These are phyloP conservation scores for Oryctes rhinoceros DNA, from an alignment of 1,140 invertebrate genomes.

Conservation along the genomic window DNA sequence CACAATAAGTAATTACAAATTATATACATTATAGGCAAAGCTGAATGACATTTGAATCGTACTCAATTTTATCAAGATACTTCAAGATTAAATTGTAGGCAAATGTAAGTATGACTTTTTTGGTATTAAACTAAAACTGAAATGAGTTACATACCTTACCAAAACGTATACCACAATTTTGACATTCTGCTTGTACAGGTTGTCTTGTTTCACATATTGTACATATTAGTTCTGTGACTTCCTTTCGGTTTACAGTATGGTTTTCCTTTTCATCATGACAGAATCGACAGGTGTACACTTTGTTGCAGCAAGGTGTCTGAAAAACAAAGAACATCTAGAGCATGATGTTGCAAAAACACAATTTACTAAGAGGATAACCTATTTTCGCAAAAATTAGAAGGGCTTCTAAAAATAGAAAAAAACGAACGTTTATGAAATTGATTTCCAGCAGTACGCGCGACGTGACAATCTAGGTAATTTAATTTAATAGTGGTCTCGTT, in stretches of 20 bases:
- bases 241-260: slow-evolving; percentile 82
- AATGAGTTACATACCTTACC: slow-evolving; percentile 69
- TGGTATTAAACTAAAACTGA: too few species aligned
- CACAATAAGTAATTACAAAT: too few species aligned
- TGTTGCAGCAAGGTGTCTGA: slow-evolving; percentile 87
- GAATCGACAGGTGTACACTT: slow-evolving; percentile 86
- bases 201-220: slow-evolving; percentile 82
- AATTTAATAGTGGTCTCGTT: slow-evolving; percentile 20
- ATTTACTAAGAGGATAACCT: slow-evolving; percentile 1
- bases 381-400: slow-evolving; percentile 15
- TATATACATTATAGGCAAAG: too few species aligned
- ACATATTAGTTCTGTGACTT: slow-evolving; percentile 83
- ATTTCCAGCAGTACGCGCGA: not conserved
- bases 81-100: too few species aligned
- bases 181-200: slow-evolving; percentile 79
- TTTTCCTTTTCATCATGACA: slow-evolving; percentile 88
- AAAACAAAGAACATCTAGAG: slow-evolving; percentile 53
- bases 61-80: too few species aligned
- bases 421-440: not conserved
- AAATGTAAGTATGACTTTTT: too few species aligned
- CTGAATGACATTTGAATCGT: too few species aligned
- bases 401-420: slow-evolving; percentile 40
- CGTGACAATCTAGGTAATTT: slow-evolving; percentile 12
- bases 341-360: slow-evolving; percentile 26
- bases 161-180: slow-evolving; percentile 78